Evolutionary conservation across 2,113 vertebrate species (phyloP).

Genomic region (Prionailurus viverrinus): DNA sequence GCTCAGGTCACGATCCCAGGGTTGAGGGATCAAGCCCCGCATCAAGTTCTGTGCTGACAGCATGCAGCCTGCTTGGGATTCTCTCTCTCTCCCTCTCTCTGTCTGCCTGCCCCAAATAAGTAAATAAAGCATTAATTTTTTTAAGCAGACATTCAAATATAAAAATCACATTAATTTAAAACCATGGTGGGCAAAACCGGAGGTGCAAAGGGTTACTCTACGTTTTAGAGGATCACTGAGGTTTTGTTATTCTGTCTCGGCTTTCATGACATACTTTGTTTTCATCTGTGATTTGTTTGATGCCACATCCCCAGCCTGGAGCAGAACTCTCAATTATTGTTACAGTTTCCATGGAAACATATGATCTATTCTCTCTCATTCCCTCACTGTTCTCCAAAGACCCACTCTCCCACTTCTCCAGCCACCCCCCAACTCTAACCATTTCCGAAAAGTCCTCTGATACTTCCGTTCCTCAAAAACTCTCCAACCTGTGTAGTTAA

Average conservation of each 20-base stretch:
- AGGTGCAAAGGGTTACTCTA: neutral
- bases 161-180: slow-evolving; percentile 22
- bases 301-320: slow-evolving; percentile 33
- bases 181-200: neutral
- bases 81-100: no score
- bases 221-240: neutral
- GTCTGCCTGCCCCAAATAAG: no score
- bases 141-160: neutral
- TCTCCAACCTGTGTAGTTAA: neutral
- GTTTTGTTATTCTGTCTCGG: slow-evolving; percentile 17
- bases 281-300: slow-evolving; percentile 55
- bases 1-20: no score
- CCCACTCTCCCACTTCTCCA: neutral
- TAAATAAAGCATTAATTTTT: no score
- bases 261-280: slow-evolving; percentile 3
- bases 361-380: slow-evolving; percentile 53
- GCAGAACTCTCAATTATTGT: slow-evolving; percentile 71
- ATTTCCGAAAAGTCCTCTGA: neutral
- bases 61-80: no score
- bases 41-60: no score
- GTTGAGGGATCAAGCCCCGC: no score
- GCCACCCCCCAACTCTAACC: neutral
- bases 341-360: slow-evolving; percentile 74
- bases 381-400: slow-evolving; percentile 4
- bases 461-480: neutral